A percentile compares a stretch with the other conserved stretches of the same genome.
Conservation (phyloP, 2,113 vertebrate genomes). For the Pogonocichla stellata region DNA sequence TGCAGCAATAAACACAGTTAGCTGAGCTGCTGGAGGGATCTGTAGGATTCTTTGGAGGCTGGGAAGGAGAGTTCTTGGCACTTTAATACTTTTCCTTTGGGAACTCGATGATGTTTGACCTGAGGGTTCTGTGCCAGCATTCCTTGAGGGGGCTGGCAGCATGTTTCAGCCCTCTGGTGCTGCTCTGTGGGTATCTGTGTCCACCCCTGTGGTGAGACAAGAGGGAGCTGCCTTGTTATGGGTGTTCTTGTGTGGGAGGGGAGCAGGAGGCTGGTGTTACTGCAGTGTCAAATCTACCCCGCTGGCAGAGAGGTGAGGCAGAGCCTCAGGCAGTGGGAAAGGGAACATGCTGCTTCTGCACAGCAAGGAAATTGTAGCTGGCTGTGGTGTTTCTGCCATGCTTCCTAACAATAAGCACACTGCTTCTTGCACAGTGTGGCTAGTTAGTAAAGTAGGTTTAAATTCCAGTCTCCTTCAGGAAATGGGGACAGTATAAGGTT, state of each 20-base stretch:
- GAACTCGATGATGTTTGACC: fast-evolving
- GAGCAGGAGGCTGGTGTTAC: background rate
- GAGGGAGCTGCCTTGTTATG: background rate
- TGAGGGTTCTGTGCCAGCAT: background rate
- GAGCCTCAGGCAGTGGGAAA: background rate
- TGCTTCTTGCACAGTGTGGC: background rate
- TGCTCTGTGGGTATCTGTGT: background rate
- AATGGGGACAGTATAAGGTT: background rate
- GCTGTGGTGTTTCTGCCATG: background rate
- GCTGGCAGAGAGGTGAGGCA: fast-evolving
- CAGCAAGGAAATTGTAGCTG: background rate
- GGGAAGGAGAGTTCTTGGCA: background rate
- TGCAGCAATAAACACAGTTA: background rate
- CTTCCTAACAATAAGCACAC: background rate
- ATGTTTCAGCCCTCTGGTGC: background rate
- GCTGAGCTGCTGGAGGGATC: background rate
- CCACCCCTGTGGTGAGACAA: background rate
- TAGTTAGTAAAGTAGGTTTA: background rate
- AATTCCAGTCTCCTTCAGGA: background rate
- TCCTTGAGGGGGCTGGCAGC: background rate
- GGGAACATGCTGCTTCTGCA: background rate
- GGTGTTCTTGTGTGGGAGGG: background rate
- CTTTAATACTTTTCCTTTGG: background rate
- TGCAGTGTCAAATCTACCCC: background rate
- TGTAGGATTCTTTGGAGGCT: background rate